Percentiles rank a stretch among this genome's conserved stretches.
phyloP scores from a whole-genome alignment of 2,797 vertebrate species.

The Furcifer pardalis region DNA sequence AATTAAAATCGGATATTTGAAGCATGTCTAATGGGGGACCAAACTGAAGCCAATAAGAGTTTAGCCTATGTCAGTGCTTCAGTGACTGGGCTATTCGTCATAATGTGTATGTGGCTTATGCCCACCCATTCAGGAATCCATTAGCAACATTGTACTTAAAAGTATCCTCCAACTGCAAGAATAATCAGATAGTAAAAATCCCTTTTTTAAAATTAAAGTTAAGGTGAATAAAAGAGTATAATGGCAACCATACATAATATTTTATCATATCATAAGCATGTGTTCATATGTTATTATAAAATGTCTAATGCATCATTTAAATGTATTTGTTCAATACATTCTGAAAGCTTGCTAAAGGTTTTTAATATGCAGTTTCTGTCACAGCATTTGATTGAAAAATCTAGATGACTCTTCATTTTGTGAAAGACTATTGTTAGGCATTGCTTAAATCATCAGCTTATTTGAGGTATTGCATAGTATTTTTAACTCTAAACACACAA shows the following conservation, averaged over 20 bases:
- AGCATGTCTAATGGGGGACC: neutral
- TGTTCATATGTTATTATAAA: conserved; percentile 16
- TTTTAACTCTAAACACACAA: neutral
- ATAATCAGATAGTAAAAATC: neutral
- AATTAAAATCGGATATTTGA: neutral
- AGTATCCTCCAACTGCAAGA: neutral
- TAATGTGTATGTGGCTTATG: neutral
- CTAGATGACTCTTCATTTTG: conserved; percentile 16
- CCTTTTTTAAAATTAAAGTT: conserved; percentile 1
- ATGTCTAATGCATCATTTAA: conserved; percentile 37
- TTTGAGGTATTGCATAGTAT: conserved; percentile 18
- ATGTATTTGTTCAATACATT: conserved; percentile 41
- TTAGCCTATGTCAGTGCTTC: neutral
- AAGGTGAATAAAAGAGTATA: conserved; percentile 21
- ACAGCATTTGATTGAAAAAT: conserved; percentile 34
- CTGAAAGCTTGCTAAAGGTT: conserved; percentile 26
- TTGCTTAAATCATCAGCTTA: conserved; percentile 37
- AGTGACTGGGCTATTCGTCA: neutral
- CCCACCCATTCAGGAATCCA: neutral
- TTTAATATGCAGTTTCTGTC: conserved; percentile 34
- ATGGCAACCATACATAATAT: conserved; percentile 10
- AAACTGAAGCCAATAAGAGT: neutral
- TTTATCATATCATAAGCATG: neutral
- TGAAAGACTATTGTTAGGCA: conserved; percentile 18
- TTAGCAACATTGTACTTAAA: conserved; percentile 1